These are phyloP conservation scores for Drosophila suzukii DNA, from an alignment of 1,140 invertebrate genomes.

Conservation along the genomic window DNA sequence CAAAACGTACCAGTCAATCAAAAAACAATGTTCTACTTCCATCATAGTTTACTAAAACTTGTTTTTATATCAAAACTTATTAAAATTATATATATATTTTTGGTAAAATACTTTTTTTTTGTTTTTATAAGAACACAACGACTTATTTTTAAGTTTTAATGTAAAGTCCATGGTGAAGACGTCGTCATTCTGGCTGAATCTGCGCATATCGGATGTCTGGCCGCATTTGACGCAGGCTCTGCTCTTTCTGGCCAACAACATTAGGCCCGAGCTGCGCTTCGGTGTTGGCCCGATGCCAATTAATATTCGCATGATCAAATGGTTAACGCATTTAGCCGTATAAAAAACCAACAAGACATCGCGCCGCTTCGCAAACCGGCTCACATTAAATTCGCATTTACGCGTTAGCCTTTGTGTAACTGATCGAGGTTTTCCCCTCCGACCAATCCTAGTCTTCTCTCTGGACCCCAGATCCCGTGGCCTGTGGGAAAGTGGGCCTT, in stretches of 20 bases:
- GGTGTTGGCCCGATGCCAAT: conserved; percentile 74
- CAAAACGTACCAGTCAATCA: neutral
- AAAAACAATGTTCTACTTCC: neutral
- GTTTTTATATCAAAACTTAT: too few species aligned
- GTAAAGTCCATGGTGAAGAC: conserved; percentile 21
- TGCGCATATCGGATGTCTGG: conserved; percentile 41
- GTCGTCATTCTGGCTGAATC: conserved; percentile 73
- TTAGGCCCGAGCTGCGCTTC: conserved; percentile 63
- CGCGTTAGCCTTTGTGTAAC: conserved; percentile 67
- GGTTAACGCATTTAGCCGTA: conserved; percentile 82
- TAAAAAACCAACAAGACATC: conserved; percentile 74
- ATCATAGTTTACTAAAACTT: too few species aligned
- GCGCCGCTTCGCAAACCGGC: conserved; percentile 57
- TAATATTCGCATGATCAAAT: conserved; percentile 83
- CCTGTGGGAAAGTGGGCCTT: conserved; percentile 72
- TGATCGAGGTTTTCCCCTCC: conserved; percentile 45
- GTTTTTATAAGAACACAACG: too few species aligned
- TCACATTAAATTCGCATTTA: conserved; percentile 67
- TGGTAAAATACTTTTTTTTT: too few species aligned
- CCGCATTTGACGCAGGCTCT: conserved; percentile 59
- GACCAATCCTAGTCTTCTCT: conserved; percentile 3
- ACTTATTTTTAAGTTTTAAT: neutral
- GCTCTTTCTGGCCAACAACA: conserved; percentile 69
- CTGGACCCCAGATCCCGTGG: neutral
- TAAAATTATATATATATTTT: too few species aligned